Evolutionary conservation across 2,797 vertebrate species (phyloP), one percentile per base, ranked within the genome.

Genomic region (Helarctos malayanus): DNA sequence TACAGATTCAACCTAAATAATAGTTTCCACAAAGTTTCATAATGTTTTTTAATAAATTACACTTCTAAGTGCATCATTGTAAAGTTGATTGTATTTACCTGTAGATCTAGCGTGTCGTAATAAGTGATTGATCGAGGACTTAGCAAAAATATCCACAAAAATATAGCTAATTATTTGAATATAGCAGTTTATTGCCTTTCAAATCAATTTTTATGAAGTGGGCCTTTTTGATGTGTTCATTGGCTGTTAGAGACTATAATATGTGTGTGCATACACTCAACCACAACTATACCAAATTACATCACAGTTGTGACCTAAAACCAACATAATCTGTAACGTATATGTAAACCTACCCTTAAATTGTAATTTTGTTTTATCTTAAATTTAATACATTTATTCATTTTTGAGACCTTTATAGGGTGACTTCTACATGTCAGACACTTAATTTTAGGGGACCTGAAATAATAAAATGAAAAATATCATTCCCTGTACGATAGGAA

Each of bases 281-380:
- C 38, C 11, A 52, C 7, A 7, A 29, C n/a, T 13, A 8, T 63
- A 47, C 18, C 81, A 47, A 79, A 57, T n/a, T 75, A 0, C 57
- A 49, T 79, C 47, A 89, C 18, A 78, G 63, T 54, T 93, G 23
- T 87, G 52, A 87, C 59, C 69, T 82, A 84, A 93, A 79, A 69
- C 47, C 45, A 73, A 91, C 41, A 86, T 65, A 54, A 41, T 15
- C 2, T 59, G 16, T 65, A 49, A 88, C 45, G 49, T 84, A 47
- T 25, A 83, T n/a, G 2, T n/a, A 71, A 41, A 96, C 25, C 71
- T 79, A 19, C 4, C 6, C 14, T 32, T 47, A 93, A 78, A 69
- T 29, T 95, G 71, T 89, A 89, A 63, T 75, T 94, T 80, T 76
- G 9, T n/a, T 61, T 65, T 56, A 47, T 56, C 18, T 41, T 61